phyloP scores from a whole-genome alignment of 2,113 vertebrate species.

The Mastomys natalensis region DNA sequence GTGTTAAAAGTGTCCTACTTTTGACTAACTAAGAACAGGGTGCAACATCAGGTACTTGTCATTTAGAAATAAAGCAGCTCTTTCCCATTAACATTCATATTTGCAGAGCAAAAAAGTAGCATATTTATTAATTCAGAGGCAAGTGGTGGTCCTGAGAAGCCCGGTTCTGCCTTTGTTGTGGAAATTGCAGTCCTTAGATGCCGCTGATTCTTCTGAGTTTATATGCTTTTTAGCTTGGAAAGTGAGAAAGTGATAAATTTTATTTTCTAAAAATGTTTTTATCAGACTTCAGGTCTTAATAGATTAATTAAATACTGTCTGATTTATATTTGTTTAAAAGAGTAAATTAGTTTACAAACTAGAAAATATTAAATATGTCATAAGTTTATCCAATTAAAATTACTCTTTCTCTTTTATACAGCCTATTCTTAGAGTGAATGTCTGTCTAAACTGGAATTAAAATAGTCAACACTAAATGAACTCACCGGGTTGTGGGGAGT shows the following conservation, averaged over 20 bases:
- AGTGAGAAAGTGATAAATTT: background rate
- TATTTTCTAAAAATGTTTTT: slow-evolving; percentile 54
- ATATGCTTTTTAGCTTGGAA: slow-evolving; percentile 54
- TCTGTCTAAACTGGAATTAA: background rate
- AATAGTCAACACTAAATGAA: background rate
- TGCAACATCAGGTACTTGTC: slow-evolving; percentile 34
- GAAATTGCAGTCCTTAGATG: background rate
- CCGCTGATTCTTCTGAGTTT: slow-evolving; percentile 1
- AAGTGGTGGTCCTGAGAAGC: slow-evolving; percentile 42
- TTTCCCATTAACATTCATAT: slow-evolving; percentile 66
- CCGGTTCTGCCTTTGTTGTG: slow-evolving; percentile 35
- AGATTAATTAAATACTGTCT: background rate
- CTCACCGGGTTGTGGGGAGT: background rate
- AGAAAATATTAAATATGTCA: background rate
- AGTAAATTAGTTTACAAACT: background rate
- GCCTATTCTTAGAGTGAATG: background rate
- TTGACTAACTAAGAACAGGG: slow-evolving; percentile 64
- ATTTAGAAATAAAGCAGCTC: slow-evolving; percentile 68
- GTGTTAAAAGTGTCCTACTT: slow-evolving; percentile 71
- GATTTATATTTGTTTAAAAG: background rate
- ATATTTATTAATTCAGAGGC: slow-evolving; percentile 48
- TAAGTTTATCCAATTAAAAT: background rate
- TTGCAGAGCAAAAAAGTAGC: slow-evolving; percentile 36
- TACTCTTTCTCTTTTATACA: background rate
- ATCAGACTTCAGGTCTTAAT: slow-evolving; percentile 12